A percentile compares a stretch with the other conserved stretches of the same genome.
These are phyloP conservation scores for Notamacropus eugenii DNA, from an alignment of 2,797 vertebrate species.

Conservation along the genomic window DNA sequence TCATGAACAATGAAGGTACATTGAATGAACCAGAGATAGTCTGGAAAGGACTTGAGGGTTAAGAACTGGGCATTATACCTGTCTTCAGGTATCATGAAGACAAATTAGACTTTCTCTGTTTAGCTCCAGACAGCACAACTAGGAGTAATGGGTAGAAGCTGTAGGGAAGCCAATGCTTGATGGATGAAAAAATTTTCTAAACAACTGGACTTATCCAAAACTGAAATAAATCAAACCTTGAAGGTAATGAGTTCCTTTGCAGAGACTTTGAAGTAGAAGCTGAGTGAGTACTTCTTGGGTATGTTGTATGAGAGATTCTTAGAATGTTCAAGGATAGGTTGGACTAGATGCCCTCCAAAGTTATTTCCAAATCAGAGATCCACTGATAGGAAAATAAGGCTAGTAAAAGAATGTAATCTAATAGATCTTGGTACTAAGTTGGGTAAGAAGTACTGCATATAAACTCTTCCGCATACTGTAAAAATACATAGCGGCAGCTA, in stretches of 20 bases:
- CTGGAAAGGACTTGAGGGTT: too few relatives aligned
- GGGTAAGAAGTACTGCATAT: background rate
- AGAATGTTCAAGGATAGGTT: background rate
- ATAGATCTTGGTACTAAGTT: background rate
- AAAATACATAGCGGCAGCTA: too few relatives aligned
- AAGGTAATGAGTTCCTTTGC: background rate
- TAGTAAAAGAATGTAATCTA: background rate
- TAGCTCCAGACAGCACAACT: too few relatives aligned
- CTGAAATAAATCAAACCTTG: background rate
- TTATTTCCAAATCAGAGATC: background rate
- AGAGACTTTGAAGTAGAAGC: background rate
- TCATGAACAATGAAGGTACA: background rate
- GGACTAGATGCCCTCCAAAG: background rate
- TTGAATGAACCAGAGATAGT: background rate
- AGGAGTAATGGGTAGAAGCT: too few relatives aligned
- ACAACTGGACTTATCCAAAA: background rate
- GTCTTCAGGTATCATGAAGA: too few relatives aligned
- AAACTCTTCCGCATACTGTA: too few relatives aligned
- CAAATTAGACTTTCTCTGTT: too few relatives aligned
- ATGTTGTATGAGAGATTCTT: background rate
- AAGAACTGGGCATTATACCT: too few relatives aligned
- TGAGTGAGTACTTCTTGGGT: background rate
- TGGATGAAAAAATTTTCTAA: too few relatives aligned
- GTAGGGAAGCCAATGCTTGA: too few relatives aligned
- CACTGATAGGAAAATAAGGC: background rate